These are phyloP conservation scores for Poecilobothrus nobilitatus DNA, from an alignment of 2,888 invertebrate species.

Conservation along the genomic window DNA sequence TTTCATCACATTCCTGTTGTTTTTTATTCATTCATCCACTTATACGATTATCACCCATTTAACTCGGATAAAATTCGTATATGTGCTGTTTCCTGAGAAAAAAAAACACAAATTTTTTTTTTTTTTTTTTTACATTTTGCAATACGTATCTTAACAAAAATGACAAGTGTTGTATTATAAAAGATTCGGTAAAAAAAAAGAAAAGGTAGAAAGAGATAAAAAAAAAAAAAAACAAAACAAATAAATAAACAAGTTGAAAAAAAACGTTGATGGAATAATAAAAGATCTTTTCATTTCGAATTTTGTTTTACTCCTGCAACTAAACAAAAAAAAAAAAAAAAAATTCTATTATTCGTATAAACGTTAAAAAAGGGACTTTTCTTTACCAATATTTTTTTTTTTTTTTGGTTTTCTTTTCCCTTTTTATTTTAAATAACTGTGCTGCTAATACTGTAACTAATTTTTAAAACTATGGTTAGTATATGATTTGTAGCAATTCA, in stretches of 20 bases:
- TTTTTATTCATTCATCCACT: conserved; percentile 14
- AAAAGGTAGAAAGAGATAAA: conserved; percentile 16
- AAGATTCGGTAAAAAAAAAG: neutral
- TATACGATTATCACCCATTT: conserved; percentile 24
- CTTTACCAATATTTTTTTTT: neutral
- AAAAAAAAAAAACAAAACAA: conserved; percentile 10
- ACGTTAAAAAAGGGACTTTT: neutral
- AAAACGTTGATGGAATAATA: conserved; percentile 23
- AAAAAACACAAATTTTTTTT: neutral
- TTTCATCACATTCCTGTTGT: conserved; percentile 10
- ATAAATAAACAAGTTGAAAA: neutral
- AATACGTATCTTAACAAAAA: neutral
- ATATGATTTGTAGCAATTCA: no score
- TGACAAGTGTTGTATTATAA: neutral
- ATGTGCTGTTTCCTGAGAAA: neutral
- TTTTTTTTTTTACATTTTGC: neutral
- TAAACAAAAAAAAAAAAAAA: neutral
- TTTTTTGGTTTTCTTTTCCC: neutral
- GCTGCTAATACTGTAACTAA: no score
- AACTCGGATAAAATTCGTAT: conserved; percentile 9
- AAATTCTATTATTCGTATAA: neutral
- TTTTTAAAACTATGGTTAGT: no score
- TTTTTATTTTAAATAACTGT: neutral
- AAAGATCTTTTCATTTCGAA: conserved; percentile 13
- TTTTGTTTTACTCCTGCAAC: neutral